Base-by-base conservation (phyloP, 1,140 invertebrate genomes). In the Heliconius himera region DNA sequence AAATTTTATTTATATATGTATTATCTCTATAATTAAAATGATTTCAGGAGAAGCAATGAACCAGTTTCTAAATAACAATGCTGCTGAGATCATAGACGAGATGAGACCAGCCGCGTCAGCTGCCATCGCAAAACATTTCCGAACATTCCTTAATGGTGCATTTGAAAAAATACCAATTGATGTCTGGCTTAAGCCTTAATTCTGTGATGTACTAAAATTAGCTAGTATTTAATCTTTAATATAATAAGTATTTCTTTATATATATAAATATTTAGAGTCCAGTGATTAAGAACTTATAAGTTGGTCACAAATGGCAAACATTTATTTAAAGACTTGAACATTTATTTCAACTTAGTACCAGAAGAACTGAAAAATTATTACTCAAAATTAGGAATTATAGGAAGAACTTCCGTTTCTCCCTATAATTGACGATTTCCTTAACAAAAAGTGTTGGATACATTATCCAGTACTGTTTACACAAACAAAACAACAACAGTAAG, bases 31-130 rank as follows among this genome's bases (percentile, higher is more conserved):
- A 66, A 72, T 0, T 38, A 46, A 46, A 36, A 36, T 36, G 1
- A 16, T 80, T 94, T 33, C 88, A 97, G 96, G 96, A 29, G 96
- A 97, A 87, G 97, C 97, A 3, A 97, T 98, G 96, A 97, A 97
- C 91, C 97, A 97, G 81, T 98, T 98, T 88, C 93, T 98, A 18
- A 98, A 98, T 93, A 97, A 97, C 87, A 98, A 98, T 85, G 96
- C 97, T 0, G 96, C 97, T 36, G 97, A 98, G 88, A 97, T 98
- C 60, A 97, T 98, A 70, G 96, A 97, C 29, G 97, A 98, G 91
- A 97, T 98, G 96, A 96, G 97, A 89, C 97, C 97, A 2, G 97
- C 97, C 4, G 97, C 97, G 0, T 96, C 96, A 6, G 87, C 95
- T 8, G 96, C 97, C 77, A 96, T 98, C 81, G 96, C 96, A 1